A percentile compares a stretch with the other conserved stretches of the same genome.
Conservation (phyloP, 2,113 vertebrate species). For the Nasalis larvatus region DNA sequence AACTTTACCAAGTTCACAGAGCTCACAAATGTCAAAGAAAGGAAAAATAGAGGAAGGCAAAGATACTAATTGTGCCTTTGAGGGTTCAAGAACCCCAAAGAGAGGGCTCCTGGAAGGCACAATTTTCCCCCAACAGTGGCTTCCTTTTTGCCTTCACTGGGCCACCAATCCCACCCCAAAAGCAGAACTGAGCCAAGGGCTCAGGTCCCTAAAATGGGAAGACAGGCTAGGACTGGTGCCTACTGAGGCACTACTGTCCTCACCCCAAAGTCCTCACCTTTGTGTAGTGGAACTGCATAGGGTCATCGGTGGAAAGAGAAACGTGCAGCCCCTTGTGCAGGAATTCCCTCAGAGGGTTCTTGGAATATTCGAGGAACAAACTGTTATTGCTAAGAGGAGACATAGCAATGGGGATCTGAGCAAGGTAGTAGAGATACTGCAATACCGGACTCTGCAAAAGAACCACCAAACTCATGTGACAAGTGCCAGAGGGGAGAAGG, state of each 20-base stretch:
- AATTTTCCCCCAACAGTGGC: background rate
- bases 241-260: background rate
- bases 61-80: background rate
- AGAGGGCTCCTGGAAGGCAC: background rate
- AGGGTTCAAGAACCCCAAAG: background rate
- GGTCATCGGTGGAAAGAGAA: slow-evolving; percentile 97
- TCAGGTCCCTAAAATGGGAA: background rate
- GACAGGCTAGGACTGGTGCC: background rate
- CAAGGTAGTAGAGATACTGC: slow-evolving; percentile 98
- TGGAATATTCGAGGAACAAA: slow-evolving; percentile 97
- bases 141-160: background rate
- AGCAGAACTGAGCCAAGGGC: background rate
- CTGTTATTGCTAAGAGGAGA: slow-evolving; percentile 99
- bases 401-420: slow-evolving; percentile 98
- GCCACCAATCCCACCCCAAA: background rate
- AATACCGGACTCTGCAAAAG: slow-evolving; percentile 95
- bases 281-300: slow-evolving; percentile 99
- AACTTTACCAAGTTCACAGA: background rate
- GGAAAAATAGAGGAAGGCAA: background rate
- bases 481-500: background rate
- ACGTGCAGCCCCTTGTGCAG: slow-evolving; percentile 96
- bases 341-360: slow-evolving; percentile 96
- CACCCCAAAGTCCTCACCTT: slow-evolving; percentile 87
- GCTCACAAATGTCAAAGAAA: background rate
- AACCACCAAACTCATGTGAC: slow-evolving; percentile 31